A percentile compares a stretch with the other conserved stretches of the same genome.
These are phyloP conservation scores for Fulica atra DNA, from an alignment of 2,113 vertebrate genomes.

Conservation along the genomic window DNA sequence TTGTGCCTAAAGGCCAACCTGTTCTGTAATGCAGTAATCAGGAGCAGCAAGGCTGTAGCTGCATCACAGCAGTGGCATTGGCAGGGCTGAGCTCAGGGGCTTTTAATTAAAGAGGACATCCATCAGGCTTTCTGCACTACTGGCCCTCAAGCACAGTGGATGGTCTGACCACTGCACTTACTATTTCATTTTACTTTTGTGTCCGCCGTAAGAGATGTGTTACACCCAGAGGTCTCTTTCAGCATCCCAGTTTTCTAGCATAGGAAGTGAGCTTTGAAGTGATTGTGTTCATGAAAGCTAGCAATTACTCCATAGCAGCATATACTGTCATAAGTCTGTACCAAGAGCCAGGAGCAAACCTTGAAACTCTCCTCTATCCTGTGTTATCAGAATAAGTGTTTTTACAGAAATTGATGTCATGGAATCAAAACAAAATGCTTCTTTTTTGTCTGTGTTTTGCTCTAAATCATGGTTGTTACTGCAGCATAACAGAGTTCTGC, in stretches of 20 bases:
- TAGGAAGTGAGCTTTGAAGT: neutral
- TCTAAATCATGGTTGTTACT: conserved; percentile 5
- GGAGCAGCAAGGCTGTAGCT: neutral
- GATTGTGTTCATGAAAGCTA: neutral
- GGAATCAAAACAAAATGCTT: conserved; percentile 5
- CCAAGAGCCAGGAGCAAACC: neutral
- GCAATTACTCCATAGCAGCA: neutral
- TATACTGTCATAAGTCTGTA: neutral
- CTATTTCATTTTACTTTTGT: neutral
- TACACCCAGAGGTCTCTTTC: neutral
- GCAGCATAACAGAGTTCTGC: conserved; percentile 2
- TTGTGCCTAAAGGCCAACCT: neutral
- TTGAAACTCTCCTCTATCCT: neutral
- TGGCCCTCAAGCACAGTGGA: neutral
- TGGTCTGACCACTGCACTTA: neutral
- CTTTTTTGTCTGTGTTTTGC: neutral
- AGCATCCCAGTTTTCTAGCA: neutral
- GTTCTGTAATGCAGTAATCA: neutral
- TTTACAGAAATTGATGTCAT: neutral
- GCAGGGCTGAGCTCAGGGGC: neutral
- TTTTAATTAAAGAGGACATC: neutral
- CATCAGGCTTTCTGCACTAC: neutral
- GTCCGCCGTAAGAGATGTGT: neutral
- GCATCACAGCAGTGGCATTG: neutral
- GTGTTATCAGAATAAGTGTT: neutral